phyloP scores from a whole-genome alignment of 2,797 vertebrate genomes.

The Sandelia bainsii region DNA sequence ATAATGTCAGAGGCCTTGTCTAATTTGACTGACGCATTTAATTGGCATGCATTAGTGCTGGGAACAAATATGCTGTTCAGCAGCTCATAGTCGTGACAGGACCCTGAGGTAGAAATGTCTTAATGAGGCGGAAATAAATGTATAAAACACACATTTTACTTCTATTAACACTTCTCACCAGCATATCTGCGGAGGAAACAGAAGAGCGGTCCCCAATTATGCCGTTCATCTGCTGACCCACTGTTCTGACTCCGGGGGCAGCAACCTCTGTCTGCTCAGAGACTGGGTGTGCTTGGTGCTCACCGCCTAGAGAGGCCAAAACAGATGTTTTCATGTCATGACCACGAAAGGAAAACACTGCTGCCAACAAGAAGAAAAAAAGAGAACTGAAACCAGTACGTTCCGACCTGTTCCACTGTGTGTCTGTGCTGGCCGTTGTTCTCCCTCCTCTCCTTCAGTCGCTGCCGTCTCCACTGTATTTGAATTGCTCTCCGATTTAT shows the following conservation, averaged over 20 bases:
- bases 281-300: slow-evolving; percentile 63
- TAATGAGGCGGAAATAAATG: neutral
- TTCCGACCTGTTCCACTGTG: slow-evolving; percentile 50
- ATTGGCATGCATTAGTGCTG: neutral
- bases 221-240: slow-evolving; percentile 91
- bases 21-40: neutral
- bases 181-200: slow-evolving; percentile 92
- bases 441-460: slow-evolving; percentile 45
- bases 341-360: neutral
- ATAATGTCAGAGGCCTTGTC: neutral
- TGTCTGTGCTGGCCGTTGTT: slow-evolving; percentile 11
- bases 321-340: neutral
- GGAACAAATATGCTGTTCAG: neutral
- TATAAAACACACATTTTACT: neutral
- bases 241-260: slow-evolving; percentile 76
- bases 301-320: slow-evolving; percentile 44
- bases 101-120: neutral
- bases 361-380: neutral
- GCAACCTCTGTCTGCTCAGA: slow-evolving; percentile 77
- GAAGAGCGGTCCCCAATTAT: slow-evolving; percentile 93
- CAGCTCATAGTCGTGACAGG: neutral
- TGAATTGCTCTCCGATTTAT: slow-evolving; percentile 30
- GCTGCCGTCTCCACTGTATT: slow-evolving; percentile 38
- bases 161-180: slow-evolving; percentile 83
- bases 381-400: neutral